Base-by-base conservation (phyloP, 2,888 invertebrate genomes). In the Polyploca ridens region DNA sequence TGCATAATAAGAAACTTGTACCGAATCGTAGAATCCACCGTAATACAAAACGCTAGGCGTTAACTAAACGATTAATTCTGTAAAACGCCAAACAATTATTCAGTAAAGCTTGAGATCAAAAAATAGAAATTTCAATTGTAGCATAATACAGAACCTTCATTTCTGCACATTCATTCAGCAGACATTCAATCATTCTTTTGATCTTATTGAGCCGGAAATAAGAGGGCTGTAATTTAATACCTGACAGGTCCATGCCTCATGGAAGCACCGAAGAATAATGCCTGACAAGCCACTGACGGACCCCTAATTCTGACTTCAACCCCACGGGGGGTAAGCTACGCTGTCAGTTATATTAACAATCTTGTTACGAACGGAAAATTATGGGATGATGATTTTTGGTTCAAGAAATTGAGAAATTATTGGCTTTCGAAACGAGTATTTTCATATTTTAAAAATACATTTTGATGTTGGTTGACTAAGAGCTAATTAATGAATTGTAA, bases 241-340 rank as follows among this genome's bases (percentile, higher is more conserved):
- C 66, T 70, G 74, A 75, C 77, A 76, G 69, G 33, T 66, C 62
- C 72, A 75, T 75, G 72, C 69, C 66, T 79, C 77, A 73, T 64
- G 67, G 65, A 66, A 62, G 66, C 65, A 57, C 41, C 54, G 61
- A 62, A 73, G 72, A 80, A 83, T 79, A 78, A 76, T 72, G 78
- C 71, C 74, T 76, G 80, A 79, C 79, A 80, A 71, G 72, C 68
- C 69, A 75, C 76, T 83, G 83, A 86, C 86, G 75, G 76, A 71
- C 80, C 86, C 76, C 75, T 85, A 81, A 85, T 86, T 80, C 73
- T 69, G 79, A 76, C 77, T 72, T 72, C 73, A 73, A 66, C 70
- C 66, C 67, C 65, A 58, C 54, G 62, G 60, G 63, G 65, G 66
- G 19, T 38, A 14, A 33, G 67, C 73, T 69, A 62, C 66, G 62